Conservation (phyloP, 2,113 vertebrate species). For the Hippocampus mohnikei region DNA sequence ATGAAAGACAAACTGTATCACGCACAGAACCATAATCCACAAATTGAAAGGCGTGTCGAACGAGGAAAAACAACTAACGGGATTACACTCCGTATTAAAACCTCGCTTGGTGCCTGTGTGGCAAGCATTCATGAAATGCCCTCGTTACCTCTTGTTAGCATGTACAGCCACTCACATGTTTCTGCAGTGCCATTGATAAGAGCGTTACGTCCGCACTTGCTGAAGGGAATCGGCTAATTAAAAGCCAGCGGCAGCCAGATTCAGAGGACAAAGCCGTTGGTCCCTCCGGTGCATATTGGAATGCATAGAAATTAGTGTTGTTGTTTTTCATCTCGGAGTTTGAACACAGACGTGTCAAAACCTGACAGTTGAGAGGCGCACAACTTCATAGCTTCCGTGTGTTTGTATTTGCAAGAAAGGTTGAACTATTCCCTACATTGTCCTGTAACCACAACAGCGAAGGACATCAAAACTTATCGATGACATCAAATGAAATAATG, state of each 20-base stretch:
- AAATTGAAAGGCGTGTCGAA: slow-evolving; percentile 11
- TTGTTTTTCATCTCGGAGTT: slow-evolving; percentile 38
- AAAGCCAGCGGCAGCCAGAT: slow-evolving; percentile 58
- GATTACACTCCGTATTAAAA: slow-evolving; percentile 39
- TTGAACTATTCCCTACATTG: neutral
- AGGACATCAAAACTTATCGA: neutral
- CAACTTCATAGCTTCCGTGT: neutral
- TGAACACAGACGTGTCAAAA: slow-evolving; percentile 25
- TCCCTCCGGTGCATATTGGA: slow-evolving; percentile 46
- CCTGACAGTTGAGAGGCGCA: neutral
- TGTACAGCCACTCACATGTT: slow-evolving; percentile 51
- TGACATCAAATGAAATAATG: neutral
- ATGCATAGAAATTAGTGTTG: slow-evolving; percentile 40
- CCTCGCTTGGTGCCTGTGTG: slow-evolving; percentile 42
- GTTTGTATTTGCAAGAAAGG: neutral
- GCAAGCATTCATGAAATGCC: slow-evolving; percentile 62
- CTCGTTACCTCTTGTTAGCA: slow-evolving; percentile 63
- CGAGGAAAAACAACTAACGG: slow-evolving; percentile 25
- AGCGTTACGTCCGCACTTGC: slow-evolving; percentile 48
- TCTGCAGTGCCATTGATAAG: slow-evolving; percentile 66
- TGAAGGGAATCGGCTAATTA: slow-evolving; percentile 61
- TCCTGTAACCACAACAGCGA: neutral
- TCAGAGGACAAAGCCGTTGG: slow-evolving; percentile 46
- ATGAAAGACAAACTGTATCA: slow-evolving; percentile 18
- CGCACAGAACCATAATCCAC: slow-evolving; percentile 12